Evolutionary conservation across 2,797 vertebrate species (phyloP).

Genomic region (Vultur gryphus): DNA sequence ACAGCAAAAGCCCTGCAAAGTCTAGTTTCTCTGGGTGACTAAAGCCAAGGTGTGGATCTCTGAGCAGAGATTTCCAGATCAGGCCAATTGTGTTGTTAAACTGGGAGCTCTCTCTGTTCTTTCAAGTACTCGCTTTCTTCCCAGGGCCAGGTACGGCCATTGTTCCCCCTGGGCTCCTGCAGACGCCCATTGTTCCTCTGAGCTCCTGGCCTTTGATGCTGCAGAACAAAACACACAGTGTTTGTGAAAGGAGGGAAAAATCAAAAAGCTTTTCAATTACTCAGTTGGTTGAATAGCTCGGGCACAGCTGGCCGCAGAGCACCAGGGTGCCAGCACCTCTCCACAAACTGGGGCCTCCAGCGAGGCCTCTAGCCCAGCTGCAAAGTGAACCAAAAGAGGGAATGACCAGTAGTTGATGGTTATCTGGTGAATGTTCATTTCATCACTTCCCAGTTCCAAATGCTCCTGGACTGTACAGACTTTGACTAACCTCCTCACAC

Average conservation of each 20-base stretch:
- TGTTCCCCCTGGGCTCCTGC: slow-evolving; percentile 24
- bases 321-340: not conserved
- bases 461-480: not conserved
- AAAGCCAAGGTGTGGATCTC: not conserved
- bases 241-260: slow-evolving; percentile 44
- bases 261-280: slow-evolving; percentile 19
- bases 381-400: not conserved
- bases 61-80: slow-evolving; percentile 5
- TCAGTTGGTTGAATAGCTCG: not conserved
- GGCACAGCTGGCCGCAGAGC: not conserved
- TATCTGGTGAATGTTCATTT: not conserved
- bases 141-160: not conserved
- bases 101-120: slow-evolving; percentile 47
- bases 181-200: not conserved
- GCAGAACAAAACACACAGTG: slow-evolving; percentile 42
- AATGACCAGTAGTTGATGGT: not conserved
- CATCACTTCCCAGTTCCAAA: not conserved
- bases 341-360: not conserved
- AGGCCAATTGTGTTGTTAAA: slow-evolving; percentile 23
- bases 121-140: not conserved
- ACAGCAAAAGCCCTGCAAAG: not conserved
- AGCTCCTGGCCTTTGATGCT: slow-evolving; percentile 47
- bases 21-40: not conserved
- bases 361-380: not conserved
- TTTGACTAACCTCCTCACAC: not conserved